These are phyloP conservation scores for Melanophora roralis DNA, from an alignment of 2,888 invertebrate genomes.

Conservation along the genomic window DNA sequence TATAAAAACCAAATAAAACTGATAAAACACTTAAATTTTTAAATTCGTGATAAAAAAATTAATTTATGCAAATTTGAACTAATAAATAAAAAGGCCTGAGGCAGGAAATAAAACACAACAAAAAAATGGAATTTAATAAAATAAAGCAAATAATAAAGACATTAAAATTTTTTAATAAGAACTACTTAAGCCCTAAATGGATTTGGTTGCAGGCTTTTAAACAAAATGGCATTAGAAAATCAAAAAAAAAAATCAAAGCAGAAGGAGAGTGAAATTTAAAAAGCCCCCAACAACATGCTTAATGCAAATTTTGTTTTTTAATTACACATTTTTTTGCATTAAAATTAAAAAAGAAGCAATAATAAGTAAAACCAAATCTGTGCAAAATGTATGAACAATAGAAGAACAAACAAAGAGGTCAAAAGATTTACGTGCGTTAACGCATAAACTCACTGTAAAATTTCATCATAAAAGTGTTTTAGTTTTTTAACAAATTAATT, in stretches of 20 bases:
- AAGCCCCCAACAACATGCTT: neutral
- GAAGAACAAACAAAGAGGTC: neutral
- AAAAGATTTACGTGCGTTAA: too few relatives aligned
- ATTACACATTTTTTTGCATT: neutral
- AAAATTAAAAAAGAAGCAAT: neutral
- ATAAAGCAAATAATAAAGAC: slow-evolving; percentile 13
- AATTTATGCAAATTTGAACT: too few relatives aligned
- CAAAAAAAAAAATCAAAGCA: neutral
- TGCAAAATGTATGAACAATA: too few relatives aligned
- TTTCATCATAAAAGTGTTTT: neutral
- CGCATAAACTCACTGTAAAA: neutral
- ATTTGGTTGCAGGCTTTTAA: neutral
- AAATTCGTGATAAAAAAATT: too few relatives aligned
- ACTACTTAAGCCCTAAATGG: neutral
- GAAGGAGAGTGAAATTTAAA: neutral
- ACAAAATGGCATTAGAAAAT: slow-evolving; percentile 17
- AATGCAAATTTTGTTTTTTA: slow-evolving; percentile 4
- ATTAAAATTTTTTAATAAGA: neutral
- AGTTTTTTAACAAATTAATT: slow-evolving; percentile 32
- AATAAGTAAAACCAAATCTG: neutral
- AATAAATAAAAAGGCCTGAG: too few relatives aligned
- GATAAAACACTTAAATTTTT: too few relatives aligned
- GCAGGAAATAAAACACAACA: neutral
- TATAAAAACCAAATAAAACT: too few relatives aligned
- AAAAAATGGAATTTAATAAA: too few relatives aligned